Conservation (phyloP, 2,888 invertebrate genomes). For the Adineta ricciae region DNA sequence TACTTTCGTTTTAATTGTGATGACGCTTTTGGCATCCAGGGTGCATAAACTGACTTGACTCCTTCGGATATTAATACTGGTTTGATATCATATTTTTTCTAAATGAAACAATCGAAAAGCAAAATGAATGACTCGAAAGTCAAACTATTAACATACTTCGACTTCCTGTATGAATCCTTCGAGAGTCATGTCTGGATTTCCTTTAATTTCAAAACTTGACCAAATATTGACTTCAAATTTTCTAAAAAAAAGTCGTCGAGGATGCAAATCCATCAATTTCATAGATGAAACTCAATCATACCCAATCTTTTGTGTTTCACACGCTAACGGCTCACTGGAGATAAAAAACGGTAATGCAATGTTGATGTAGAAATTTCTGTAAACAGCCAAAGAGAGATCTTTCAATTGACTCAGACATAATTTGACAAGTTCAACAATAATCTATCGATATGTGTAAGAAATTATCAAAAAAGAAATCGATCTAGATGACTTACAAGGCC, state of each 20-base stretch:
- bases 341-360: constrained; percentile 88
- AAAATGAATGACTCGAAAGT: background rate
- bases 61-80: background rate
- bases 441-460: background rate
- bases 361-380: constrained; percentile 92
- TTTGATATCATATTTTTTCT: constrained; percentile 11
- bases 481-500: constrained; percentile 86
- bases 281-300: no score
- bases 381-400: constrained; percentile 59
- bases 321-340: constrained; percentile 83
- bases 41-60: background rate
- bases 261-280: no score
- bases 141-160: background rate
- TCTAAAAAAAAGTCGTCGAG: background rate
- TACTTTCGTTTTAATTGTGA: constrained; percentile 20
- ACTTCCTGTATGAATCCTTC: constrained; percentile 1
- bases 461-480: constrained; percentile 45
- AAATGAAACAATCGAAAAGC: background rate
- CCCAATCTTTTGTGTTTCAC: constrained; percentile 59
- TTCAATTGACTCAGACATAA: constrained; percentile 52
- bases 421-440: background rate
- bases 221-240: constrained; percentile 17
- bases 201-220: constrained; percentile 19
- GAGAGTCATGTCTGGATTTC: background rate
- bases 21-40: constrained; percentile 6